phyloP scores from a whole-genome alignment of 1,140 invertebrate species.

The Sogatella furcifera region DNA sequence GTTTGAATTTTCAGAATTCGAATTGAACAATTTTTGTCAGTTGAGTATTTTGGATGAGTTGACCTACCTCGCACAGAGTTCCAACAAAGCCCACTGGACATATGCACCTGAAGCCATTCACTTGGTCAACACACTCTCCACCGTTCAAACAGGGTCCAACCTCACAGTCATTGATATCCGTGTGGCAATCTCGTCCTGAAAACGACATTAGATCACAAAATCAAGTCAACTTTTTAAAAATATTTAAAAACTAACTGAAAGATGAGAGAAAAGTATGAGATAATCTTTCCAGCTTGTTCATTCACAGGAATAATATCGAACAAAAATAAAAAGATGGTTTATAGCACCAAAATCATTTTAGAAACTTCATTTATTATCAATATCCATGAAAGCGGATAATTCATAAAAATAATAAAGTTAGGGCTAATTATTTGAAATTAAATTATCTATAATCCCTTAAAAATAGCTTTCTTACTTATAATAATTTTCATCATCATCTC shows the following conservation, averaged over 20 bases:
- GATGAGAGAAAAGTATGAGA: background rate
- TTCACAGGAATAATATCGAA: too few species aligned
- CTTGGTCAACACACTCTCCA: constrained; percentile 69
- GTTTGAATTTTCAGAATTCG: too few species aligned
- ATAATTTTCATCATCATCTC: background rate
- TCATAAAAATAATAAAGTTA: too few species aligned
- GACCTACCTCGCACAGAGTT: constrained; percentile 57
- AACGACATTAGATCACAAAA: constrained; percentile 7
- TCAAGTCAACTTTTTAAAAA: background rate
- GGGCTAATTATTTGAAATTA: too few species aligned
- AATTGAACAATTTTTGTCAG: background rate
- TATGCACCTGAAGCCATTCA: constrained; percentile 70
- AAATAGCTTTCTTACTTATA: too few species aligned
- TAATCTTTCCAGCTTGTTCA: too few species aligned
- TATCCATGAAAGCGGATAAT: too few species aligned
- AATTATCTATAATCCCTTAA: too few species aligned
- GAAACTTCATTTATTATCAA: too few species aligned
- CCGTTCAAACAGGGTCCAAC: constrained; percentile 72
- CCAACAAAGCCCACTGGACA: constrained; percentile 75
- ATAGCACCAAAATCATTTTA: too few species aligned
- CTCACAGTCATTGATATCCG: constrained; percentile 60
- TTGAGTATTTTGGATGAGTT: background rate
- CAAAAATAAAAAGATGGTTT: too few species aligned
- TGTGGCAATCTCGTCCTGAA: constrained; percentile 49
- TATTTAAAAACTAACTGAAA: background rate